Base-by-base conservation (phyloP, 2,888 invertebrate genomes). In the Andrena haemorrhoa region DNA sequence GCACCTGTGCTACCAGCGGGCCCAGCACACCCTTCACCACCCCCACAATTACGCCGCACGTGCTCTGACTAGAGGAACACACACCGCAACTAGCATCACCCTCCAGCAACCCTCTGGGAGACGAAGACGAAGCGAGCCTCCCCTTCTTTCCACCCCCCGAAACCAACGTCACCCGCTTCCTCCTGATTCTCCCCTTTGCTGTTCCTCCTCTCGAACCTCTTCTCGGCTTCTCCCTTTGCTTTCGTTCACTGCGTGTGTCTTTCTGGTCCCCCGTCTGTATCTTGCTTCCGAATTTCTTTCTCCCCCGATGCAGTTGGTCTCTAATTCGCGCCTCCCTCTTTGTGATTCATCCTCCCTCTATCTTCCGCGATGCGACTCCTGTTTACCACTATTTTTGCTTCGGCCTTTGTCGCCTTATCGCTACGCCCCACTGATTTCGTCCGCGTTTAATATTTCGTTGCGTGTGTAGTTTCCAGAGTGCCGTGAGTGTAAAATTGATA, bases 11-110 rank as follows among this genome's bases (percentile, higher is more conserved):
- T 73, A 81, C 73, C 82, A 85, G 83, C 81, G 83, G 41, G 86
- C 84, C 85, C 89, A 79, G 85, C 84, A 75, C 85, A 79, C 76
- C 88, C 83, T 84, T 87, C 81, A 84, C 92, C 92, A 89, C 91
- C 92, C 90, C 92, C 90, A 90, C 93, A 93, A 94, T 93, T 94
- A 94, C 93, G 93, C 86, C 77, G 93, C 92, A 90, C 93, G 93
- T 94, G 93, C 92, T 89, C 86, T 87, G 93, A 93, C 93, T 94
- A 82, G 89, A 86, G 90, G 93, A 93, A 91, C 90, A 83, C 87
- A 90, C 87, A 90, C 91, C 91, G 89, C 90, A 90, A 91, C 90
- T 86, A 90, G 86, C 85, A 82, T 75, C 71, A 75, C 72, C 64
- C 49, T 23, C 69, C 1, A 51, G 20, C 56, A 68, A 58, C 26